These are phyloP conservation scores for Conops quadrifasciatus DNA, from an alignment of 2,888 invertebrate genomes.

Conservation along the genomic window DNA sequence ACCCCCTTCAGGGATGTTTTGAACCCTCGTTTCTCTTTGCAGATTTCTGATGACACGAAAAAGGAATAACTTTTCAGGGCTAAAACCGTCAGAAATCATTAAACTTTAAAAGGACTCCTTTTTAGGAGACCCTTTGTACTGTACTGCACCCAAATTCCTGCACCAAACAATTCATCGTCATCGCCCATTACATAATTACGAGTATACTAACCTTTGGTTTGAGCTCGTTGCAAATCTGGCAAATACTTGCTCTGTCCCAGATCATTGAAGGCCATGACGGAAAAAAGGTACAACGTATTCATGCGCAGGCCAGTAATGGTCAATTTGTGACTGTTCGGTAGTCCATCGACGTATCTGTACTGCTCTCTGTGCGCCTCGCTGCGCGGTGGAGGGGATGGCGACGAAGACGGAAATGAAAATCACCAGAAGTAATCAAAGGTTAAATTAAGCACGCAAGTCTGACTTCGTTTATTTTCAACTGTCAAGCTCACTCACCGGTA, in stretches of 20 bases:
- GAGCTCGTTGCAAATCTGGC: constrained; percentile 82
- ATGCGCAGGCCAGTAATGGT: constrained; percentile 79
- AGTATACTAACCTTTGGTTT: constrained; percentile 86
- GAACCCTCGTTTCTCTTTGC: too few relatives aligned
- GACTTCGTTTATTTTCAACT: neutral
- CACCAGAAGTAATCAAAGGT: neutral
- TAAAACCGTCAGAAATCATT: too few relatives aligned
- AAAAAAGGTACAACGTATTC: constrained; percentile 88
- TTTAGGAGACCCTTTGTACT: too few relatives aligned
- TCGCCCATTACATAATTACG: too few relatives aligned
- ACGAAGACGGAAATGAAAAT: neutral
- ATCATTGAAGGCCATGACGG: constrained; percentile 88
- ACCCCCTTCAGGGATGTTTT: too few relatives aligned
- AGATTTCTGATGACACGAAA: too few relatives aligned
- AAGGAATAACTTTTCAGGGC: too few relatives aligned
- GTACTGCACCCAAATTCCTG: neutral
- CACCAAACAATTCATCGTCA: neutral
- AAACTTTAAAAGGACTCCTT: too few relatives aligned
- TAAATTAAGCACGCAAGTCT: neutral
- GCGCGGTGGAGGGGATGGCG: too few relatives aligned
- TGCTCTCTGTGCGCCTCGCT: constrained; percentile 70
- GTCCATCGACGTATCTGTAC: constrained; percentile 80
- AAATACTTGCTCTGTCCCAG: constrained; percentile 87
- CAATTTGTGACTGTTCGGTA: constrained; percentile 67
- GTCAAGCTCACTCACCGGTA: constrained; percentile 69